Conservation (phyloP, 2,113 vertebrate species). For the Sus scrofa region T2T-Sscrofa CM000818.6:71897001-71897500, state of each 20-base stretch:
- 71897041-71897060: neutral
- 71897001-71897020: neutral
- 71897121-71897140: neutral
- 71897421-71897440: neutral
- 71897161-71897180: neutral
- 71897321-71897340: neutral
- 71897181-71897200: neutral
- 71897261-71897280: neutral
- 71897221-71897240: neutral
- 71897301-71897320: neutral
- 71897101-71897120: neutral
- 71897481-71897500: neutral
- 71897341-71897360: neutral
- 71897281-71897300: neutral
- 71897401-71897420: neutral
- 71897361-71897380: neutral
- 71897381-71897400: neutral
- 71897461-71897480: neutral
- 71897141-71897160: neutral
- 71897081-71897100: neutral
- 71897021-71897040: neutral
- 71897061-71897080: neutral
- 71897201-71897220: neutral
- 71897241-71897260: neutral
- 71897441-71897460: neutral